phyloP scores from a whole-genome alignment of 2,797 vertebrate species.

The Ctenochaetus hawaiiensis region DNA sequence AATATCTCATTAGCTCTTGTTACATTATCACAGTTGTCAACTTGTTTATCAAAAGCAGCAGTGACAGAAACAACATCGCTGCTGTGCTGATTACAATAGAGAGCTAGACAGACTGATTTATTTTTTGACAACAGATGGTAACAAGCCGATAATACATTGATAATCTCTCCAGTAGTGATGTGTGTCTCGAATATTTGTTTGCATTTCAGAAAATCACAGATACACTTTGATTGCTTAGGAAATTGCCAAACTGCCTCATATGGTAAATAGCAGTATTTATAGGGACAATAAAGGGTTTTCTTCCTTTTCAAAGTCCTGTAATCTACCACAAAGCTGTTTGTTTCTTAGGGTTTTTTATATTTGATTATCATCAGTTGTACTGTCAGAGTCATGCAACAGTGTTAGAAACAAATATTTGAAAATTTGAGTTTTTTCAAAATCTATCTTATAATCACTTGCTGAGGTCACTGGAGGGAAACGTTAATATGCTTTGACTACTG shows the following conservation, averaged over 20 bases:
- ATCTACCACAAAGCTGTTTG: constrained; percentile 38
- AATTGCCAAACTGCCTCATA: constrained; percentile 39
- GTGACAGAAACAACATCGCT: constrained; percentile 41
- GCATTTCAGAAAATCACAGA: constrained; percentile 57
- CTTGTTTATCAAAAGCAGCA: constrained; percentile 60
- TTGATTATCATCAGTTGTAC: constrained; percentile 25
- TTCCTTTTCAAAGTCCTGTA: constrained; percentile 27
- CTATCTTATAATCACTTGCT: constrained; percentile 14
- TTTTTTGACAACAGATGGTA: constrained; percentile 64
- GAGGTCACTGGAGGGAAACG: constrained; percentile 16
- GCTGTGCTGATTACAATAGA: constrained; percentile 45
- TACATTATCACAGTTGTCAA: constrained; percentile 61
- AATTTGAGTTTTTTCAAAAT: background rate
- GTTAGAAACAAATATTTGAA: constrained; percentile 20
- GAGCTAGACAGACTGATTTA: constrained; percentile 42
- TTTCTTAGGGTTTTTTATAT: background rate
- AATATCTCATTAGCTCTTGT: constrained; percentile 61
- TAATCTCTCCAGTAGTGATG: constrained; percentile 50
- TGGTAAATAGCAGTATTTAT: constrained; percentile 42
- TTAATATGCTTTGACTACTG: background rate
- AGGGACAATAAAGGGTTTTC: constrained; percentile 21
- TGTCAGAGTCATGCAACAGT: constrained; percentile 23
- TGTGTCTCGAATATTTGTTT: constrained; percentile 58
- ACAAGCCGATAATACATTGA: constrained; percentile 48
- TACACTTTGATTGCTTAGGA: constrained; percentile 37